Percentiles rank a stretch among this genome's conserved stretches.
These are phyloP conservation scores for Manacus vitellinus DNA, from an alignment of 2,113 vertebrate genomes.

Conservation along the genomic window DNA sequence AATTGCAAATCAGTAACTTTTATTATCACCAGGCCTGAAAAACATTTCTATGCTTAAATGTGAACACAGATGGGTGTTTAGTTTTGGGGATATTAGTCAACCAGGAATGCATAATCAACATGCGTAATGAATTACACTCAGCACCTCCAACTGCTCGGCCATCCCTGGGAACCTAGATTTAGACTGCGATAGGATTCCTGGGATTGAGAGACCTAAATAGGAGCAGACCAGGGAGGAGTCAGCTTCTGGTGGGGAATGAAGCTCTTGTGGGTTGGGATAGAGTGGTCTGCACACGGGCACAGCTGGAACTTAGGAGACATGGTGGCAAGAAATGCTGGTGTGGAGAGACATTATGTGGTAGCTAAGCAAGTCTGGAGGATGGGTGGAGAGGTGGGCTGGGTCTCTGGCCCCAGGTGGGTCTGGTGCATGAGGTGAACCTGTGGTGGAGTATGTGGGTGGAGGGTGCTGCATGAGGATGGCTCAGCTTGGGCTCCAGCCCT, in stretches of 20 bases:
- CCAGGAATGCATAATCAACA: not conserved
- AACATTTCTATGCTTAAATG: not conserved
- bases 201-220: fast-evolving
- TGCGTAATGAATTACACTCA: not conserved
- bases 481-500: not conserved
- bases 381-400: not conserved
- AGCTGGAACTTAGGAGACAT: fast-evolving
- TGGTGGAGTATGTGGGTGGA: not conserved
- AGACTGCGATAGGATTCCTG: not conserved
- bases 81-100: not conserved
- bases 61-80: not conserved
- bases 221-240: not conserved
- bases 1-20: not conserved
- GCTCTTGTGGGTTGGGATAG: not conserved
- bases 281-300: fast-evolving
- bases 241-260: not conserved
- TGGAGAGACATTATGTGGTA: fast-evolving
- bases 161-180: not conserved
- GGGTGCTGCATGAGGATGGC: not conserved
- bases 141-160: not conserved
- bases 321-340: not conserved
- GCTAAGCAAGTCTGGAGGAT: not conserved
- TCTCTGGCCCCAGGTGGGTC: not conserved
- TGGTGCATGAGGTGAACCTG: not conserved
- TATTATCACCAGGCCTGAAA: not conserved